phyloP scores from a whole-genome alignment of 1,140 invertebrate genomes.

The Melanaphis sacchari region DNA sequence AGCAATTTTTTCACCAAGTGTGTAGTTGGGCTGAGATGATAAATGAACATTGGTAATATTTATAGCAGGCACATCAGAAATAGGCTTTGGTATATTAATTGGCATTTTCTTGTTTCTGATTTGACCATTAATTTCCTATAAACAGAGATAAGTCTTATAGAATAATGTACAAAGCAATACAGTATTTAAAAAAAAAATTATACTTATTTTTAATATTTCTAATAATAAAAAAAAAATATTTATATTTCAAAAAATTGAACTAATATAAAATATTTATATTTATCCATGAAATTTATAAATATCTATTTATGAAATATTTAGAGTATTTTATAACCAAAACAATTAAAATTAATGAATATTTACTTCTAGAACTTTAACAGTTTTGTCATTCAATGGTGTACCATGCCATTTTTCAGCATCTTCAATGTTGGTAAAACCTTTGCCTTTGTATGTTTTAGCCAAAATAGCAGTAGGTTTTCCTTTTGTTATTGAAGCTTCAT shows the following conservation, averaged over 20 bases:
- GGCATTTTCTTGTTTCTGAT: constrained; percentile 61
- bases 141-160: not conserved
- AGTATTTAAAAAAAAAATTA: not conserved
- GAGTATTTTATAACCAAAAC: too few species aligned
- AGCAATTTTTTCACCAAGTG: constrained; percentile 81
- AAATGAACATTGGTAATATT: constrained; percentile 80
- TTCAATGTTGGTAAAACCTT: constrained; percentile 87
- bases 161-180: not conserved
- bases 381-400: constrained; percentile 87
- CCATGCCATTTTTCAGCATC: constrained; percentile 97
- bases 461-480: constrained; percentile 92
- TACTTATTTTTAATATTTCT: not conserved
- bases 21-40: constrained; percentile 85
- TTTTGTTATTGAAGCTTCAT: constrained; percentile 78
- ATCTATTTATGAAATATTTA: too few species aligned
- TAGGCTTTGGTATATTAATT: constrained; percentile 69
- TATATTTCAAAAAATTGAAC: not conserved
- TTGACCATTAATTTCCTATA: constrained; percentile 38
- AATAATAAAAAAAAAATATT: not conserved
- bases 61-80: constrained; percentile 75
- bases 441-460: constrained; percentile 96
- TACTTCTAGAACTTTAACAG: constrained; percentile 77
- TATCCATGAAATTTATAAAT: too few species aligned
- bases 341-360: constrained; percentile 31
- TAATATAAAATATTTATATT: too few species aligned